Evolutionary conservation across 1,140 invertebrate species (phyloP), one percentile per base, ranked within the genome.

Genomic region (Diprion similis): DNA sequence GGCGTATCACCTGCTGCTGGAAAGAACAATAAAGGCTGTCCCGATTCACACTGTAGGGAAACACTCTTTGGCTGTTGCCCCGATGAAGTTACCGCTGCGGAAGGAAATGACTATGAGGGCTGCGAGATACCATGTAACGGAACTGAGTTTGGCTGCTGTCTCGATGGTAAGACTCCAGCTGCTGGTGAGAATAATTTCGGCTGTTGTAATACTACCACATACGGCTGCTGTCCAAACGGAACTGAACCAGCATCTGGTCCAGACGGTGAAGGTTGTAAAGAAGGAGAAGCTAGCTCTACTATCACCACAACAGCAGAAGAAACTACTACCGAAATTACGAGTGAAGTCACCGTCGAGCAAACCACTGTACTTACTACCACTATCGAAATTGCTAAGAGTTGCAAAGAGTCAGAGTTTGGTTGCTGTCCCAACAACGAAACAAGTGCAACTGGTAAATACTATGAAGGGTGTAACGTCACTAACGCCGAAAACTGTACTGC

Each of bases 61-160:
- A 94, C 94, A 0, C 87, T 96, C 18, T 96, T 94, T 78, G 95
- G 95, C 4, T 98, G 96, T 82, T 98, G 96, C 82, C 91, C 92
- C 48, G 96, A 98, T 86, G 93, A 93, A 48, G 89, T 91, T 73
- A 95, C 93, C 8, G 87, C 91, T 13, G 93, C 97, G 0, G 90
- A 93, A 80, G 97, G 96, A 11, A 95, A 96, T 78, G 92, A 96
- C 75, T 88, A 92, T 73, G 94, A 96, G 83, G 96, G 95, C 45
- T 98, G 96, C 82, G 94, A 92, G 68, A 91, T 91, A 78, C 90
- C 91, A 24, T 94, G 93, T 82, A 86, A 89, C 24, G 85, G 90
- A 71, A 90, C 92, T 10, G 88, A 91, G 92, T 90, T 90, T 83
- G 93, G 93, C 67, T 94, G 93, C 79, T 94, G 93, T 82, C 89